A percentile compares a stretch with the other conserved stretches of the same genome.
These are phyloP conservation scores for Ormyrus thymus DNA, from an alignment of 2,888 invertebrate species.

Conservation along the genomic window DNA sequence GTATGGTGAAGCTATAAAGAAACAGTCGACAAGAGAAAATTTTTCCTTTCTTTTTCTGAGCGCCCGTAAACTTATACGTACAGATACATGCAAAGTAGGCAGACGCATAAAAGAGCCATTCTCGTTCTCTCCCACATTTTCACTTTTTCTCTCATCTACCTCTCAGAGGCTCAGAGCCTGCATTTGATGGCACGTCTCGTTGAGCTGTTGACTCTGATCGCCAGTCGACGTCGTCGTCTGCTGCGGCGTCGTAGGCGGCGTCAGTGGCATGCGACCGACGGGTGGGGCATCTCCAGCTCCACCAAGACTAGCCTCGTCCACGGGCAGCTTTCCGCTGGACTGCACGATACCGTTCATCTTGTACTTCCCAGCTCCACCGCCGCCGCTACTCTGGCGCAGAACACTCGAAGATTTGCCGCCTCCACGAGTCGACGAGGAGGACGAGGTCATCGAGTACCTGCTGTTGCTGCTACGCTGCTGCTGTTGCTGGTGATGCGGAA, in stretches of 20 bases:
- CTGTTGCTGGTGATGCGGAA: slow-evolving; percentile 60
- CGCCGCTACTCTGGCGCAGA: slow-evolving; percentile 55
- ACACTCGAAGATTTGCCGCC: slow-evolving; percentile 47
- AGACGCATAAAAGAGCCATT: background rate
- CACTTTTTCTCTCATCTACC: background rate
- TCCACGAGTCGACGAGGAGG: slow-evolving; percentile 55
- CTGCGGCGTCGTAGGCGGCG: slow-evolving; percentile 70
- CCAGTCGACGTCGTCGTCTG: slow-evolving; percentile 48
- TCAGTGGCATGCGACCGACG: slow-evolving; percentile 66
- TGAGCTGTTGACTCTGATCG: slow-evolving; percentile 67
- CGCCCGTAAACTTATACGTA: background rate
- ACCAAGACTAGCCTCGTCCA: slow-evolving; percentile 64
- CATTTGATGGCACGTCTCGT: slow-evolving; percentile 72
- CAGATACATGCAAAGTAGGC: background rate
- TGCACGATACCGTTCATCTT: slow-evolving; percentile 70
- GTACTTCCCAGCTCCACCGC: slow-evolving; percentile 58
- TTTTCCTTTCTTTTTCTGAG: background rate
- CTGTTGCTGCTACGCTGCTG: slow-evolving; percentile 59
- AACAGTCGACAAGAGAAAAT: slow-evolving; percentile 11
- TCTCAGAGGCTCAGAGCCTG: slow-evolving; percentile 69
- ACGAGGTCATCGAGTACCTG: slow-evolving; percentile 60
- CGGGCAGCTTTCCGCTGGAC: slow-evolving; percentile 59
- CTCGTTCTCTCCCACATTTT: background rate
- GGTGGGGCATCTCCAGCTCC: slow-evolving; percentile 69
- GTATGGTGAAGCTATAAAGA: slow-evolving; percentile 3